phyloP scores from a whole-genome alignment of 2,113 vertebrate genomes.

The Misgurnus mizolepis region DNA sequence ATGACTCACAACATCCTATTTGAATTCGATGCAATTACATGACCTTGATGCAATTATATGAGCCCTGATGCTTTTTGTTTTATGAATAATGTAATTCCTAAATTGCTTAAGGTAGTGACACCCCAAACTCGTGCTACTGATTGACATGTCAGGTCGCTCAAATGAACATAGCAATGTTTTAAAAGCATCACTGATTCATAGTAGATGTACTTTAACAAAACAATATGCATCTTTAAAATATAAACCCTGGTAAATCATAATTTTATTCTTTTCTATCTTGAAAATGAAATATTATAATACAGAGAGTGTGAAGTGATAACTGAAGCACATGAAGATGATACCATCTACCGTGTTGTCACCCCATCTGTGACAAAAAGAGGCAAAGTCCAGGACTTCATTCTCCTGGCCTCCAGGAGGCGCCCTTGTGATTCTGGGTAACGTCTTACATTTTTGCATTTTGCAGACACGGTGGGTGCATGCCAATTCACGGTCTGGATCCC shows the following conservation, averaged over 20 bases:
- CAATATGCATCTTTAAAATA: too few species aligned
- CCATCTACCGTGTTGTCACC: conserved; percentile 86
- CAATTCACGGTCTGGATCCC: too few species aligned
- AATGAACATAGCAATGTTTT: too few species aligned
- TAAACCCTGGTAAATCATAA: too few species aligned
- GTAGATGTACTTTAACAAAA: too few species aligned
- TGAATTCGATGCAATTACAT: background rate
- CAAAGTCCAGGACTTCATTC: conserved; percentile 87
- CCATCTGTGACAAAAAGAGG: conserved; percentile 70
- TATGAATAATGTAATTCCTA: too few species aligned
- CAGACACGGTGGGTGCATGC: background rate
- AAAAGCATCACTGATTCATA: too few species aligned
- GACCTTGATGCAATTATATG: background rate
- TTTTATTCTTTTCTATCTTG: too few species aligned
- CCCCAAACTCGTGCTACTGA: too few species aligned
- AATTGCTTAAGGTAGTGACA: too few species aligned
- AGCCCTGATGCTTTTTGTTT: too few species aligned
- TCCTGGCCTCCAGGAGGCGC: conserved; percentile 86
- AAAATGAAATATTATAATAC: background rate
- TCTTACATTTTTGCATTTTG: background rate
- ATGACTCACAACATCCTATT: background rate
- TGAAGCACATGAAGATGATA: conserved; percentile 86
- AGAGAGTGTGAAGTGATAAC: conserved; percentile 85
- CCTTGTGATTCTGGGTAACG: conserved; percentile 85
- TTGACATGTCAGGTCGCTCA: too few species aligned